Evolutionary conservation across 2,113 vertebrate genomes (phyloP).

Genomic region (Triplophysa siluroides): DNA sequence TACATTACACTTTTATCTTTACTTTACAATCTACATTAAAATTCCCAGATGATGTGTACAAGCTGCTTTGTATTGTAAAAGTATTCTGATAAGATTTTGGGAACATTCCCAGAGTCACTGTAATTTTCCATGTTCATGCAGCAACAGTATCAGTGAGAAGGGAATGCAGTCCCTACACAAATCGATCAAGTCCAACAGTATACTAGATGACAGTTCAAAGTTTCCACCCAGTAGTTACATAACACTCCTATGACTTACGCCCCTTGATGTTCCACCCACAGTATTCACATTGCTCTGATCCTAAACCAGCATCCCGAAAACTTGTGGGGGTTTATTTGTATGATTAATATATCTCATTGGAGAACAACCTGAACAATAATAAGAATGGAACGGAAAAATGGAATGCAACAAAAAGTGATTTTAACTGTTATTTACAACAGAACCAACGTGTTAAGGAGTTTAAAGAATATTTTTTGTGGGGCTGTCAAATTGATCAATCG

Average conservation of each 20-base stretch:
- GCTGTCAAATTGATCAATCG: too few relatives aligned
- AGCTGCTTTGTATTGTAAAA: neutral
- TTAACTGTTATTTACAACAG: too few relatives aligned
- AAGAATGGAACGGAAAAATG: too few relatives aligned
- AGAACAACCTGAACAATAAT: neutral
- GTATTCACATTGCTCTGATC: conserved; percentile 30
- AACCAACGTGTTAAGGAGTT: too few relatives aligned
- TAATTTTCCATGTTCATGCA: conserved; percentile 56
- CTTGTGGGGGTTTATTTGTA: conserved; percentile 20
- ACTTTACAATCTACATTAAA: neutral
- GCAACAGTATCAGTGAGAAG: conserved; percentile 77
- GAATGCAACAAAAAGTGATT: too few relatives aligned
- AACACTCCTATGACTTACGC: conserved; percentile 40
- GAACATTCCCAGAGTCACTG: conserved; percentile 24
- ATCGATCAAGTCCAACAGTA: conserved; percentile 41
- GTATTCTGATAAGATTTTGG: neutral
- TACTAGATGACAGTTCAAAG: conserved; percentile 47
- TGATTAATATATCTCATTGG: neutral
- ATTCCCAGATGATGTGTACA: neutral
- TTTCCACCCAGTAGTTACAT: conserved; percentile 45
- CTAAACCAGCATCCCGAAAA: conserved; percentile 5
- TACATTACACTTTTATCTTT: neutral
- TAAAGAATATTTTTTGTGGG: too few relatives aligned
- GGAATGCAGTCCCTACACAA: conserved; percentile 45
- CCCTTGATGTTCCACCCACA: conserved; percentile 38